phyloP scores from a whole-genome alignment of 2,888 invertebrate species.

The Lithophane ornitopus region DNA sequence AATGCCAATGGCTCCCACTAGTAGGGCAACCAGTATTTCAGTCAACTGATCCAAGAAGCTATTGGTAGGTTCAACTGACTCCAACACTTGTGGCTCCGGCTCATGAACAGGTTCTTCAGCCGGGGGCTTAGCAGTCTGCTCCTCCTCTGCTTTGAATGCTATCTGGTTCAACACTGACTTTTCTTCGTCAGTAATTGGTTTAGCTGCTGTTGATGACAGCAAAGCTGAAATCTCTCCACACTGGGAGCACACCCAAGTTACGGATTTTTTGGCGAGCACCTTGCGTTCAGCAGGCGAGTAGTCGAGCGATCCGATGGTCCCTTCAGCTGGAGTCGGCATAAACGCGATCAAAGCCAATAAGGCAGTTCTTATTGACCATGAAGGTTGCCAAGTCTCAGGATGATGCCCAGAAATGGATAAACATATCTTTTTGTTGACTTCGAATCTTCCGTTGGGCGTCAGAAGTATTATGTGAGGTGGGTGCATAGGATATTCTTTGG shows the following conservation, averaged over 20 bases:
- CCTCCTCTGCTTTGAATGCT: constrained; percentile 89
- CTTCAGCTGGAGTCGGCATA: constrained; percentile 97
- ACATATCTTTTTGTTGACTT: constrained; percentile 98
- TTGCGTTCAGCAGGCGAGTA: constrained; percentile 96
- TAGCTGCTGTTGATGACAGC: constrained; percentile 86
- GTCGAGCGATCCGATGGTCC: constrained; percentile 97
- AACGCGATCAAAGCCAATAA: constrained; percentile 97
- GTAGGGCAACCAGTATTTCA: constrained; percentile 85
- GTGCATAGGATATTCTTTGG: constrained; percentile 99
- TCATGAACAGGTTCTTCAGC: constrained; percentile 79
- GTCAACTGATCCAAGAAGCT: constrained; percentile 86
- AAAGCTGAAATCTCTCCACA: constrained; percentile 85
- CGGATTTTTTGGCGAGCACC: constrained; percentile 94
- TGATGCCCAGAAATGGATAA: constrained; percentile 98
- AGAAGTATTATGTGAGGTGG: constrained; percentile 98
- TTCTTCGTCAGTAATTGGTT: constrained; percentile 88
- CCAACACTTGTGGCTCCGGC: constrained; percentile 79
- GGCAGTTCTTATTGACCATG: constrained; percentile 98
- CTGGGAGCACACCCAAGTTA: constrained; percentile 81
- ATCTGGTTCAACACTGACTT: constrained; percentile 87
- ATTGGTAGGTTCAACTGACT: constrained; percentile 82
- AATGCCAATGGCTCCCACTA: constrained; percentile 85
- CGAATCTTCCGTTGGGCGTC: constrained; percentile 98
- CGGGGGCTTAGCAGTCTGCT: constrained; percentile 78
- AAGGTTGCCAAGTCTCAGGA: constrained; percentile 99